Evolutionary conservation across 2,113 vertebrate genomes (phyloP), one percentile per base, ranked within the genome.

Genomic region (Phylloscopus trochilus): DNA sequence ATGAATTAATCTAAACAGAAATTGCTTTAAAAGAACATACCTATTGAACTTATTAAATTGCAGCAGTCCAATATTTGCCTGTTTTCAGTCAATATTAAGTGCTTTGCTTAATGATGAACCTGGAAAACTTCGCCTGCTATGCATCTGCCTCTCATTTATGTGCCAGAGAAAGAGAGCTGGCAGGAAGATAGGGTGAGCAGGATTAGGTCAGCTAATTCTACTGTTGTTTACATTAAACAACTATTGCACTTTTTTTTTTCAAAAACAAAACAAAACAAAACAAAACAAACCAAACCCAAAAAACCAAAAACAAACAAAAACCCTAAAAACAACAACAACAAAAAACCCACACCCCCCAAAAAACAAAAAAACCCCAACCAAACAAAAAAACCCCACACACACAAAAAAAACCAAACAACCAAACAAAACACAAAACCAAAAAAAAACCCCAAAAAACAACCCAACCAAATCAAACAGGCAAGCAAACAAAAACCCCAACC

Each of bases 21-120:
- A 28, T 64, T 62, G 30, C 21, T 78, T 91, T 89, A 66, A 53
- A 77, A 63, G 51, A 88, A 47, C 24, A 23, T 41, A 58, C 51
- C 49, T 39, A 44, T 2, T 46, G 8, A 39, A 84, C n/a, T 87
- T 53, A 85, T 88, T 78, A 88, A 92, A 87, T 52, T 90, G 19
- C 27, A 83, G 17, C 37, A 92, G 52, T 72, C 86, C 75, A 94
- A 92, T 60, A 88, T 92, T 96, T 93, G 75, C 64, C 59, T 69
- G 30, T 87, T 60, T 93, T 75, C 35, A 59, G 44, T 95, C 79
- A 97, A 91, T 92, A 89, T 69, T 89, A 96, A 96, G 52, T 89
- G 69, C 43, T 96, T 96, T 96, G 53, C 58, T 96, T 94, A 80
- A 86, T 73, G 72, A 91, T 53, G n/a, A 97, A 94, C 74, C 35